phyloP scores from a whole-genome alignment of 2,888 invertebrate genomes.

The Caenorhabditis plicata region DNA sequence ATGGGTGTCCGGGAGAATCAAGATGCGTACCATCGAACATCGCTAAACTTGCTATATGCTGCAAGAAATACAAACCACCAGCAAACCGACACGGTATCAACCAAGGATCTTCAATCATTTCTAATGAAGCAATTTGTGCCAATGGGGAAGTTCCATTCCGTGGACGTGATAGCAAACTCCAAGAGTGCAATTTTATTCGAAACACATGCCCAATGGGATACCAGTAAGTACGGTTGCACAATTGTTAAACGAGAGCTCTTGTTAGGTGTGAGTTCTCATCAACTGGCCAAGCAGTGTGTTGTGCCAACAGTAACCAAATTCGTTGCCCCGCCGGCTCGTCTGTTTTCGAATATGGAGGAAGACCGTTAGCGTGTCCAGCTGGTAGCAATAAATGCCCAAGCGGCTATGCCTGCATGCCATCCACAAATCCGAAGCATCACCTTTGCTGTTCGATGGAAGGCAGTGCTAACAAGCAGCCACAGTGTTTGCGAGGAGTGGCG shows the following conservation, averaged over 20 bases:
- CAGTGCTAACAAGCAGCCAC: slow-evolving; percentile 31
- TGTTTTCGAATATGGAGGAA: slow-evolving; percentile 60
- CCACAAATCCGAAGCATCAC: slow-evolving; percentile 54
- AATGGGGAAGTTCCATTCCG: slow-evolving; percentile 40
- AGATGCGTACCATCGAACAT: slow-evolving; percentile 49
- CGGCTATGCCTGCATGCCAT: slow-evolving; percentile 55
- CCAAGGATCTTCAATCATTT: slow-evolving; percentile 21
- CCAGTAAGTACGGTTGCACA: slow-evolving; percentile 32
- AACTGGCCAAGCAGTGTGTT: slow-evolving; percentile 50
- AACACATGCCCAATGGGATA: slow-evolving; percentile 63
- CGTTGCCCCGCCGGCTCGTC: slow-evolving; percentile 57
- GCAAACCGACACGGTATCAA: slow-evolving; percentile 17
- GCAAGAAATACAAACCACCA: slow-evolving; percentile 44
- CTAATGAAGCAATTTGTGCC: slow-evolving; percentile 29
- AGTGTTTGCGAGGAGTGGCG: slow-evolving; percentile 60
- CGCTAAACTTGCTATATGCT: slow-evolving; percentile 49
- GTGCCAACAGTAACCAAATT: slow-evolving; percentile 37
- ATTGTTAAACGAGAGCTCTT: neutral
- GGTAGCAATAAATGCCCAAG: slow-evolving; percentile 53
- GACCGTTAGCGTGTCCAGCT: slow-evolving; percentile 62
- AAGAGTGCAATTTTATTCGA: slow-evolving; percentile 59
- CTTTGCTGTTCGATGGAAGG: slow-evolving; percentile 57
- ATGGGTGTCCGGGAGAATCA: slow-evolving; percentile 47
- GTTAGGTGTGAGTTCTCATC: slow-evolving; percentile 50
- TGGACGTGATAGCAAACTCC: slow-evolving; percentile 28